phyloP scores from a whole-genome alignment of 2,888 invertebrate genomes.

The Sepiola atlantica region DNA sequence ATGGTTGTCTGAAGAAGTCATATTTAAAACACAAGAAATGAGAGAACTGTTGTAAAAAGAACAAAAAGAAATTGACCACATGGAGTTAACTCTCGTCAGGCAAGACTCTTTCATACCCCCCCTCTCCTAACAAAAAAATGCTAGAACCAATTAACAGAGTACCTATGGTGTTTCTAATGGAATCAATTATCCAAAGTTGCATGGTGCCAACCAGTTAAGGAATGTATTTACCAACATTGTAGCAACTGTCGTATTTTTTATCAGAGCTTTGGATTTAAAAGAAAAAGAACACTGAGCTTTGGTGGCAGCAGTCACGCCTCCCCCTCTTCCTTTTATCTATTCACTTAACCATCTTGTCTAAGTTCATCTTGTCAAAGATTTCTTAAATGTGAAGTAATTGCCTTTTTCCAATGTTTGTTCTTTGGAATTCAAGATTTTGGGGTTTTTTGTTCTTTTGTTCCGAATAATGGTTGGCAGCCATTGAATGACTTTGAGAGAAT shows the following conservation, averaged over 20 bases:
- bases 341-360: slow-evolving; percentile 3
- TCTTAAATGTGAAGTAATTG: background rate
- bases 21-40: background rate
- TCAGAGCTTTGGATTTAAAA: background rate
- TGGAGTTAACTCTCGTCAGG: background rate
- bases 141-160: background rate
- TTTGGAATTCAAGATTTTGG: background rate
- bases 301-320: background rate
- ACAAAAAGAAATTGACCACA: background rate
- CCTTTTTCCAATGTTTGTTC: background rate
- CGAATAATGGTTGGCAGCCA: background rate
- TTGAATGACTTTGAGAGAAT: background rate
- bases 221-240: background rate
- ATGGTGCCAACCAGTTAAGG: background rate
- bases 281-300: background rate
- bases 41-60: background rate
- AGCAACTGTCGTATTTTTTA: background rate
- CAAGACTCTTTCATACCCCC: background rate
- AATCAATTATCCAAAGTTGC: background rate
- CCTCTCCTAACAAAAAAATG: background rate
- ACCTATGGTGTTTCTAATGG: background rate
- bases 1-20: background rate
- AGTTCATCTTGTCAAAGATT: background rate
- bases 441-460: background rate
- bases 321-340: background rate